Base-by-base conservation (phyloP, 2,113 vertebrate species). In the Aphyosemion australe region DNA sequence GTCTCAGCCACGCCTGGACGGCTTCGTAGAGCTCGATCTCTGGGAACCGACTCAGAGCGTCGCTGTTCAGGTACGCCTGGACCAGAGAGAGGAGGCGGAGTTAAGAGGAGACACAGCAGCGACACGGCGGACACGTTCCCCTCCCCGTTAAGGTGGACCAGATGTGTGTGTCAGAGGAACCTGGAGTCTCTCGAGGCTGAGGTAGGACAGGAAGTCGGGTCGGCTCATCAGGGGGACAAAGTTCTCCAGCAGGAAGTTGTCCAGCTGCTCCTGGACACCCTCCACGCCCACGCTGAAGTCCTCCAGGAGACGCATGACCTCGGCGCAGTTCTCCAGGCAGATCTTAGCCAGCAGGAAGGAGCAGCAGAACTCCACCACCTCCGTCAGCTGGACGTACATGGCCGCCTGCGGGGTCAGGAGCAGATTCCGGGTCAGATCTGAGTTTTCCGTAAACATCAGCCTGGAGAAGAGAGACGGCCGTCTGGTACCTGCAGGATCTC, bases 321-420 rank as follows among this genome's bases (percentile, higher is more conserved):
- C 97, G 11, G 97, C 97, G 78, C 97, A 99, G 90, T 99, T 99
- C 92, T 98, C 97, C 93, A 99, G 91, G 83, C 97, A 98, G 90
- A 99, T 98, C 93, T 99, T 98, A 39, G 96, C 95, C 93, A 99
- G 93, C 42, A 99, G 94, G 87, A 98, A 99, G 81, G 97, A 98
- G 86, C 97, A 99, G 93, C 97, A 98, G 92, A 99, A 99, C 90
- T 98, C 98, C 89, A 99, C 97, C 84, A 96, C 97, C 89, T 99
- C 97, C 60, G 96, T 98, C 82, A 99, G 94, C 86, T 99, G 97
- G 73, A 99, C 97, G 74, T 99, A 99, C 97, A 99, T 99, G 82
- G 97, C 97, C 61, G 97, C 97, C 93, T 91, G 69, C 1, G 0
- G 20, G 50, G 19, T 31, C 0, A 51, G 18, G 37, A 20, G 5